A percentile compares a stretch with the other conserved stretches of the same genome.
phyloP scores from a whole-genome alignment of 2,888 invertebrate genomes.

The Zhuqinia jingwanae region DNA sequence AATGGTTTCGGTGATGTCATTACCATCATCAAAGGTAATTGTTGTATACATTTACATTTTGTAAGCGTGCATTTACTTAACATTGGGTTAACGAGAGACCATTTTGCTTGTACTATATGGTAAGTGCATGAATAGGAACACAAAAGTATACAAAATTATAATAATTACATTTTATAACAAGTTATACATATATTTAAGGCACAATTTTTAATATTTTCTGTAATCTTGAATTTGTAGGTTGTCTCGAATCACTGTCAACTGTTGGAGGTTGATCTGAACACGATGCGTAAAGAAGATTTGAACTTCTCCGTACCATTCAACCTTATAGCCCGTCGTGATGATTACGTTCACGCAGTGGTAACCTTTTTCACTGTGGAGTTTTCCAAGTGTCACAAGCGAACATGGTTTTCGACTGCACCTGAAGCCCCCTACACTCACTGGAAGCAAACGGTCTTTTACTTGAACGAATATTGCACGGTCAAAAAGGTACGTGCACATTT shows the following conservation, averaged over 20 bases:
- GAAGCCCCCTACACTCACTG: constrained; percentile 99
- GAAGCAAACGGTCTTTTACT: constrained; percentile 99
- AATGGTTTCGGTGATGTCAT: constrained; percentile 90
- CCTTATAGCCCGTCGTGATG: constrained; percentile 90
- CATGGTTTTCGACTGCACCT: constrained; percentile 99
- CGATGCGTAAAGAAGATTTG: constrained; percentile 96
- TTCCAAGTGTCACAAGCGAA: constrained; percentile 98
- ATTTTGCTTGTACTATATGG: too few species aligned
- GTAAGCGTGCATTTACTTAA: too few species aligned
- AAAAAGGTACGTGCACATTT: constrained; percentile 86
- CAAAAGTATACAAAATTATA: background rate
- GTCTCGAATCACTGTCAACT: constrained; percentile 97
- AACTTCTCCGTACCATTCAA: constrained; percentile 94
- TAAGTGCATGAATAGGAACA: background rate
- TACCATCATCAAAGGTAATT: constrained; percentile 92
- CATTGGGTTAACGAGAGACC: too few species aligned
- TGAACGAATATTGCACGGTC: constrained; percentile 97
- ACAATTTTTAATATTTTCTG: too few species aligned
- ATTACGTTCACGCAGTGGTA: constrained; percentile 98
- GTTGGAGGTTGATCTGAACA: constrained; percentile 99
- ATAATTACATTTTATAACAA: background rate
- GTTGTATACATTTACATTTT: background rate
- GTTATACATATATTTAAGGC: too few species aligned
- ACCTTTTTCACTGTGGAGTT: constrained; percentile 99
- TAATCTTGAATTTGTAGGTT: constrained; percentile 83